Percentiles rank a stretch among this genome's conserved stretches.
These are phyloP conservation scores for Ondatra zibethicus DNA, from an alignment of 2,113 vertebrate genomes.

Conservation along the genomic window DNA sequence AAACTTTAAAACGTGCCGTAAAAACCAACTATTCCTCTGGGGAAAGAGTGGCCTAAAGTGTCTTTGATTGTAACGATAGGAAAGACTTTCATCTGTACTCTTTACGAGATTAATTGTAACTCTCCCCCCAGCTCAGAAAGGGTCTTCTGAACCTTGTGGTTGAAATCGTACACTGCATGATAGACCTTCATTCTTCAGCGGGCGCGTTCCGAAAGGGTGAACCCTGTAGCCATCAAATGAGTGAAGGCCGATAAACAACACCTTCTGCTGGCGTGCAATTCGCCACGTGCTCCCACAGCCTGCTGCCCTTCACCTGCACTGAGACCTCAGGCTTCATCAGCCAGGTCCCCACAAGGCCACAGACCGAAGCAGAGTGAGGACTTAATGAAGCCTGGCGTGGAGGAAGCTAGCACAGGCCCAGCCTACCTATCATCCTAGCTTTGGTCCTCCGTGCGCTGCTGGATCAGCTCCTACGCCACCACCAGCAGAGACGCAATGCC, in stretches of 20 bases:
- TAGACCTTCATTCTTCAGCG: slow-evolving; percentile 67
- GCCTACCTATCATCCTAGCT: background rate
- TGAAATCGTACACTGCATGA: slow-evolving; percentile 71
- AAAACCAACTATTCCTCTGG: slow-evolving; percentile 78
- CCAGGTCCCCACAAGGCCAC: background rate
- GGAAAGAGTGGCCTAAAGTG: slow-evolving; percentile 68
- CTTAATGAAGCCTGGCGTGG: background rate
- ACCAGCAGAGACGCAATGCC: background rate
- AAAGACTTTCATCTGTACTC: slow-evolving; percentile 74
- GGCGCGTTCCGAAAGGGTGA: slow-evolving; percentile 62
- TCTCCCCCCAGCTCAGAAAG: slow-evolving; percentile 68
- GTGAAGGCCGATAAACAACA: slow-evolving; percentile 42
- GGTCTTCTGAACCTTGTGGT: slow-evolving; percentile 59
- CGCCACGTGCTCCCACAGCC: background rate
- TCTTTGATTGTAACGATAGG: slow-evolving; percentile 75
- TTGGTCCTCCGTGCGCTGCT: background rate
- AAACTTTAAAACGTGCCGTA: slow-evolving; percentile 76
- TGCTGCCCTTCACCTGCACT: background rate
- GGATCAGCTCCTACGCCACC: background rate
- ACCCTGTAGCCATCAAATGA: slow-evolving; percentile 67
- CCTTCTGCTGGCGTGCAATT: background rate
- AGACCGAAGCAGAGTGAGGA: background rate
- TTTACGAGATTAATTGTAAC: slow-evolving; percentile 80
- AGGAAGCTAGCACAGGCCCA: background rate
- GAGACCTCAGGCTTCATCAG: background rate